These are phyloP conservation scores for Eumerus sabulonum DNA, from an alignment of 2,888 invertebrate genomes.

Conservation along the genomic window DNA sequence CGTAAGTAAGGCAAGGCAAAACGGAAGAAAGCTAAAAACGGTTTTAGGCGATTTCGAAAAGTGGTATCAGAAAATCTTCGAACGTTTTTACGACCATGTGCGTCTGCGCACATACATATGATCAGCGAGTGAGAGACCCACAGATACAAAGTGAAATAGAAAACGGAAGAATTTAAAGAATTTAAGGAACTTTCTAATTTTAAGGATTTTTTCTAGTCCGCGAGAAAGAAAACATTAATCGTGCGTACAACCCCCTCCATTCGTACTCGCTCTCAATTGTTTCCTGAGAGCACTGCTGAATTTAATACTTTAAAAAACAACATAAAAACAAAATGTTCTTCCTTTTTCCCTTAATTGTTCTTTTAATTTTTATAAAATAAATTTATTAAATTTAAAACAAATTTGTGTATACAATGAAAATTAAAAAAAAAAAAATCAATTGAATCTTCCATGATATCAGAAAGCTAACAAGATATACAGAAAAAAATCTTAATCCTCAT, in stretches of 20 bases:
- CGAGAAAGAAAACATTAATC: constrained; percentile 39
- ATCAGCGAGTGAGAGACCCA: constrained; percentile 59
- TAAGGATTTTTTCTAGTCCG: constrained; percentile 68
- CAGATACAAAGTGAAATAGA: constrained; percentile 7
- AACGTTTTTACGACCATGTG: constrained; percentile 44
- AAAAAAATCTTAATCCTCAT: constrained; percentile 53
- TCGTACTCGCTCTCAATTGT: constrained; percentile 5
- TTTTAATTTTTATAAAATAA: constrained; percentile 39
- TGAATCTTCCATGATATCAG: constrained; percentile 71
- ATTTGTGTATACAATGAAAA: constrained; percentile 61
- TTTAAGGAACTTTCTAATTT: constrained; percentile 43
- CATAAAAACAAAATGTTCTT: constrained; percentile 21
- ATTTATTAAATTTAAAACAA: constrained; percentile 29
- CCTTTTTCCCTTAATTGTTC: constrained; percentile 27
- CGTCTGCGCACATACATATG: constrained; percentile 19
- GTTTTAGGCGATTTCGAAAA: constrained; percentile 17
- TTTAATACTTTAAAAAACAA: constrained; percentile 36
- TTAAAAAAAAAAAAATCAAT: constrained; percentile 71
- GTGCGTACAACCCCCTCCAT: constrained; percentile 44
- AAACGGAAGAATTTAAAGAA: constrained; percentile 19
- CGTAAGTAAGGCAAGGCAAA: constrained; percentile 27
- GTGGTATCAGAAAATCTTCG: too few relatives aligned
- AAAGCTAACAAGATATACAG: constrained; percentile 35
- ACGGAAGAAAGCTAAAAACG: constrained; percentile 21
- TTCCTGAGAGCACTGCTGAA: constrained; percentile 13